Evolutionary conservation across 2,113 vertebrate genomes (phyloP).

Genomic region (Poeciliopsis turrubarensis): DNA sequence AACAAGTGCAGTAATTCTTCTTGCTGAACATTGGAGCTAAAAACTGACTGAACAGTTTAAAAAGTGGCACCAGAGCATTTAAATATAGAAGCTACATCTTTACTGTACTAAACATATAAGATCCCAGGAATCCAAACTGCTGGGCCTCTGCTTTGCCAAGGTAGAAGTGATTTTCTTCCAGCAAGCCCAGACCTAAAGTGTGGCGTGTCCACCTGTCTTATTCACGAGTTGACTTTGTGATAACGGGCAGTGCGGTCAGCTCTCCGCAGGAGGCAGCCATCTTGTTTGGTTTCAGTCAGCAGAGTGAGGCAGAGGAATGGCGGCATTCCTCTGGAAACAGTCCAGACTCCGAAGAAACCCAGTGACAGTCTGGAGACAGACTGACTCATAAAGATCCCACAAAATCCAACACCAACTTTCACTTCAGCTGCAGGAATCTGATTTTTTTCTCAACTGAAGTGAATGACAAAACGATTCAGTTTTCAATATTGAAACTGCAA

Average conservation of each 20-base stretch:
- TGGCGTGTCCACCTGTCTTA: background rate
- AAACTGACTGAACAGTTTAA: no score
- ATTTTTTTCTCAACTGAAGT: background rate
- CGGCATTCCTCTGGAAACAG: constrained; percentile 48
- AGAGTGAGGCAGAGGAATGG: background rate
- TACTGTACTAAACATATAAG: no score
- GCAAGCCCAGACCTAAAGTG: background rate
- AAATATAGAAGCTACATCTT: no score
- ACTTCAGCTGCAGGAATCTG: background rate
- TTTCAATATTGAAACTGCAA: no score
- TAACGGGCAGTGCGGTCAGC: constrained; percentile 54
- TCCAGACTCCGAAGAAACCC: constrained; percentile 45
- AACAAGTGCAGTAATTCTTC: no score
- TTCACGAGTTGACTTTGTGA: constrained; percentile 53
- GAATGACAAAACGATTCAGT: no score
- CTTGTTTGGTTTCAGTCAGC: constrained; percentile 48
- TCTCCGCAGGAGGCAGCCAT: constrained; percentile 36
- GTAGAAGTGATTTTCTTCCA: background rate
- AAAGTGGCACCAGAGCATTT: no score
- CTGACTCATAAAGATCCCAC: constrained; percentile 15
- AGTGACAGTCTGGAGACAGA: constrained; percentile 56
- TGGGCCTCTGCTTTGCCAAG: no score
- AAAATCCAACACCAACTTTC: background rate
- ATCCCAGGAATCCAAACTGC: no score
- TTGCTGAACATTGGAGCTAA: no score